Percentiles rank a stretch among this genome's conserved stretches.
These are phyloP conservation scores for Pagrus major DNA, from an alignment of 2,113 vertebrate species.

Conservation along the genomic window DNA sequence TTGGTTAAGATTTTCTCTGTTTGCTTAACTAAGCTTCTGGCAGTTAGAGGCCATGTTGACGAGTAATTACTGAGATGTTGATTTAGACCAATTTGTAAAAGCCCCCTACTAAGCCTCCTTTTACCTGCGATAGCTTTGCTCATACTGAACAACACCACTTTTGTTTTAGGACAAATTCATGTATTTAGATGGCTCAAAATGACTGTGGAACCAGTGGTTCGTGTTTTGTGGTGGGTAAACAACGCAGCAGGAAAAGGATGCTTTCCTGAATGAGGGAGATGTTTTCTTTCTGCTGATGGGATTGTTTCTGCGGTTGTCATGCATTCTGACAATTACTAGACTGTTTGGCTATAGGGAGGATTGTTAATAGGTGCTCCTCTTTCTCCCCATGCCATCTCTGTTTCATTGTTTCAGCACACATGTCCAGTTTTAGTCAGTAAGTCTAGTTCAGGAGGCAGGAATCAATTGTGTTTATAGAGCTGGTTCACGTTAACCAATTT, in stretches of 20 bases:
- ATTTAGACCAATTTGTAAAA: constrained; percentile 22
- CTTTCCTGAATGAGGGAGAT: constrained; percentile 28
- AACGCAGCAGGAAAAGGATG: constrained; percentile 14
- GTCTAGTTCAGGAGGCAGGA: not conserved
- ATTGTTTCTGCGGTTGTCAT: constrained; percentile 50
- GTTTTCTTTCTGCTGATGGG: constrained; percentile 34
- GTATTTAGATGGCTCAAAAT: constrained; percentile 7
- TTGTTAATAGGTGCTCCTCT: constrained; percentile 19
- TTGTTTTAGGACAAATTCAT: constrained; percentile 20
- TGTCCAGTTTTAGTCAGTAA: not conserved
- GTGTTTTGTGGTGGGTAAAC: constrained; percentile 48
- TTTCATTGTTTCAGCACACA: constrained; percentile 10
- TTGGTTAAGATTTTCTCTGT: constrained; percentile 50
- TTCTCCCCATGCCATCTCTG: constrained; percentile 7
- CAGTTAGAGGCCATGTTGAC: constrained; percentile 17
- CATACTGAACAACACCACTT: constrained; percentile 34
- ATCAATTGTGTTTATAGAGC: not conserved
- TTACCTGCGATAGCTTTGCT: not conserved
- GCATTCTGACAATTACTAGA: constrained; percentile 37
- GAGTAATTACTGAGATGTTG: constrained; percentile 38
- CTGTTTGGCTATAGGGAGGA: constrained; percentile 39
- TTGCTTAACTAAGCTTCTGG: constrained; percentile 50
- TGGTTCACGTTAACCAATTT: not conserved
- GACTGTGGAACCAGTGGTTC: constrained; percentile 18
- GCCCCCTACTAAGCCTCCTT: not conserved